Evolutionary conservation across 2,888 invertebrate species (phyloP).

Genomic region (Drosophila percnosoma): DNA sequence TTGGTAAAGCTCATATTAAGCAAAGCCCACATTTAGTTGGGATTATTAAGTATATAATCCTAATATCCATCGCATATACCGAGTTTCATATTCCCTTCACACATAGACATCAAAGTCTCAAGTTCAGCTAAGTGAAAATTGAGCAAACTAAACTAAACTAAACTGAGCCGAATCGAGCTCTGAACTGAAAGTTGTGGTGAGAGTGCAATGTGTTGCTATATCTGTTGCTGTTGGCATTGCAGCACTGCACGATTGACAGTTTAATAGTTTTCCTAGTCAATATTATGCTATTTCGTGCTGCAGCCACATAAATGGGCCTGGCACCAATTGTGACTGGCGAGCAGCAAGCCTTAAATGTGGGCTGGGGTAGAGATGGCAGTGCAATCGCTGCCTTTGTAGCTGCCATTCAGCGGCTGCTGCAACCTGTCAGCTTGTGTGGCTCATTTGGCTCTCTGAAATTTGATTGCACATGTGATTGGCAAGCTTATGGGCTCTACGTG

Average conservation of each 20-base stretch:
- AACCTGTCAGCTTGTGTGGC: conserved; percentile 29
- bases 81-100: neutral
- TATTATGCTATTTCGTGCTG: conserved; percentile 67
- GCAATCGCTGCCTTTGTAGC: conserved; percentile 16
- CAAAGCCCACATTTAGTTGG: neutral
- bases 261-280: conserved; percentile 75
- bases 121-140: conserved; percentile 19
- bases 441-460: conserved; percentile 71
- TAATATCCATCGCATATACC: neutral
- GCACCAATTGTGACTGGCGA: conserved; percentile 26
- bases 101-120: conserved; percentile 3
- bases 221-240: conserved; percentile 9
- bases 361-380: neutral
- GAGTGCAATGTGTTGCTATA: neutral
- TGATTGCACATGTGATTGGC: conserved; percentile 71
- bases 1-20: neutral
- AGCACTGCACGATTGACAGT: conserved; percentile 64
- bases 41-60: neutral
- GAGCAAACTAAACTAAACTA: conserved; percentile 4
- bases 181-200: conserved; percentile 13
- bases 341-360: neutral
- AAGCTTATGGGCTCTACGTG: conserved; percentile 47
- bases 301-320: conserved; percentile 42
- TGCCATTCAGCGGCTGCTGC: conserved; percentile 23
- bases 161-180: conserved; percentile 3